Base-by-base conservation (phyloP, 1,140 invertebrate species). In the Psix sp. region DNA sequence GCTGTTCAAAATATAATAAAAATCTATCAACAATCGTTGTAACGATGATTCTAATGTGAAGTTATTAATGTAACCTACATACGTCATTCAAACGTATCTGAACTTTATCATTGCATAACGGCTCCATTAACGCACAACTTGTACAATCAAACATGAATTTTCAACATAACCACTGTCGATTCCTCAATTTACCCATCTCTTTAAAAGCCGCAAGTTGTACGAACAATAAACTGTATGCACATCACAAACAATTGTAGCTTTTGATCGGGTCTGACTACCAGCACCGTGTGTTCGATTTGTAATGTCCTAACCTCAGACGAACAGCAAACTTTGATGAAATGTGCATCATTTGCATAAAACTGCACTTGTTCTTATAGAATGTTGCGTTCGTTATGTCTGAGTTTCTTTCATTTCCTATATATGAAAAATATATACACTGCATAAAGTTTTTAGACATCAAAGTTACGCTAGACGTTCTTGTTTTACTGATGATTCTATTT, bases 111-210 rank as follows among this genome's bases (percentile, higher is more conserved):
- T 57, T 40, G 11, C 18, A 33, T 46, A 39, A 26, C 26, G 24
- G 33, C 31, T 48, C 38, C 20, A n/a, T n/a, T 26, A 16, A 16
- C 26, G 42, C 36, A 10, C 9, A 72, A 57, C 17, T 57, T 39
- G 35, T 54, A 56, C 56, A 62, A 71, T 63, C 59, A 60, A 72
- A 72, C 68, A 72, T 72, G 68, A 72, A 72, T 65, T 72, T 72
- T 71, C n/a, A n/a, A 7, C 59, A 65, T 43, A 51, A 36, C 52
- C 40, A 46, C 59, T 46, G 54, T 65, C 68, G 46, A 59, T 48
- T 65, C 46, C 59, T 36, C 52, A 59, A 65, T 36, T 54, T 57
- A 65, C 65, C 68, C 68, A 52, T 59, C 46, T 59, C 42, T 72
- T 72, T 59, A 57, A 63, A 72, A 59, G 59, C 51, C 51, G 42